Conservation (phyloP, 2,797 vertebrate species). For the Sylvia borin region DNA sequence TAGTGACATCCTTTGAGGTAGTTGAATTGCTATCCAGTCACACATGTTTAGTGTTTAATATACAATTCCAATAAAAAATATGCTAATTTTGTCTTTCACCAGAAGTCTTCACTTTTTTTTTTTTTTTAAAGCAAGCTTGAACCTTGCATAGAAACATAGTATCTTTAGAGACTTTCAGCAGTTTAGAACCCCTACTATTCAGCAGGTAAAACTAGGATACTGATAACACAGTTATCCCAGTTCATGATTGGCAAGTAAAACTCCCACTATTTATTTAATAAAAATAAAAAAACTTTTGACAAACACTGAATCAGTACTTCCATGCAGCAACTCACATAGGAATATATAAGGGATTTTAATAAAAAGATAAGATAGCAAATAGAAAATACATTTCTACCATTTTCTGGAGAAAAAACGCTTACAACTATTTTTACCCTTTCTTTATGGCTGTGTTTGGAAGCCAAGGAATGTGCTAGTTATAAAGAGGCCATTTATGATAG, state of each 20-base stretch:
- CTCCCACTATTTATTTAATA: neutral
- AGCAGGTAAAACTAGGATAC: neutral
- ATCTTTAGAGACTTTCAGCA: neutral
- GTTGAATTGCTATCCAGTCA: neutral
- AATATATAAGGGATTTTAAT: neutral
- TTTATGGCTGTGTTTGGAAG: slow-evolving; percentile 38
- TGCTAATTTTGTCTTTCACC: neutral
- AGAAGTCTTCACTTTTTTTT: neutral
- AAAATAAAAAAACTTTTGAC: neutral
- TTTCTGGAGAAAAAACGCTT: neutral
- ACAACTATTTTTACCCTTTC: slow-evolving; percentile 41
- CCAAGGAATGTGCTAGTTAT: slow-evolving; percentile 59
- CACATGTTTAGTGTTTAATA: neutral
- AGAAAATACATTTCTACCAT: neutral
- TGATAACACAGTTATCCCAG: neutral
- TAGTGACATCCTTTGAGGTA: neutral
- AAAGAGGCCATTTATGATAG: slow-evolving; percentile 56
- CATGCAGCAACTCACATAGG: neutral
- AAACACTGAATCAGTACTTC: neutral
- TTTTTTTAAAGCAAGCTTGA: neutral
- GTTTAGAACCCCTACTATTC: neutral
- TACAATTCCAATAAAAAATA: neutral
- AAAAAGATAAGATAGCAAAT: neutral
- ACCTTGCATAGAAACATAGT: neutral
- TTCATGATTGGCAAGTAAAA: neutral